Conservation (phyloP, 1,140 invertebrate genomes). For the Drosophila seguyi region DNA sequence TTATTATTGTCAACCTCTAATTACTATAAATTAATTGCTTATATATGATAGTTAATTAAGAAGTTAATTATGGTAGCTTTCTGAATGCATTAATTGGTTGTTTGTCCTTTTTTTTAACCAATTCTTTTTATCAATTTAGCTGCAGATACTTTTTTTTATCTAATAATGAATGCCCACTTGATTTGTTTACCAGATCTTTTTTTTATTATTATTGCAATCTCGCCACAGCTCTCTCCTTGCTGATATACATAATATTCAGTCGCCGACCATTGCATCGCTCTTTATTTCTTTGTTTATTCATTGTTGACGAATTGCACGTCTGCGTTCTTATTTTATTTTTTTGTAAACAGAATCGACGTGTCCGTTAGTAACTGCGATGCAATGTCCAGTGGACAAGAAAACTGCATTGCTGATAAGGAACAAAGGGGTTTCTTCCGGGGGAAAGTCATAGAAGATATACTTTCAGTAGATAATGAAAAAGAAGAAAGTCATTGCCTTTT, state of each 20-base stretch:
- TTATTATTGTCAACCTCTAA: background rate
- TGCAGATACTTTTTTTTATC: background rate
- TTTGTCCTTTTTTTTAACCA: background rate
- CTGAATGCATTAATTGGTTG: background rate
- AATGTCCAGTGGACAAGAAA: background rate
- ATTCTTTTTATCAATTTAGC: background rate
- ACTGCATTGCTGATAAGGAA: background rate
- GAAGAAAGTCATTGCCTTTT: no score
- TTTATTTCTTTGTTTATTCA: constrained; percentile 32
- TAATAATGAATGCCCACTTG: background rate
- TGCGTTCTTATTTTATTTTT: background rate
- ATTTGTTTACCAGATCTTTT: constrained; percentile 2
- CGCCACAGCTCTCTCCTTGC: background rate
- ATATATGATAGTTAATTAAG: background rate
- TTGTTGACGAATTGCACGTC: constrained; percentile 27
- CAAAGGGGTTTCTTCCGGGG: background rate
- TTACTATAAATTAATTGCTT: background rate
- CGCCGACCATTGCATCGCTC: background rate
- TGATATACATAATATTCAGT: constrained; percentile 14
- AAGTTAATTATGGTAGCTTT: background rate
- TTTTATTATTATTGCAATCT: background rate
- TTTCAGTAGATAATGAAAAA: background rate
- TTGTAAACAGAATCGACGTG: background rate
- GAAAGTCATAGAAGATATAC: background rate
- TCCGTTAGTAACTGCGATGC: background rate